Evolutionary conservation across 2,113 vertebrate species (phyloP), one percentile per base, ranked within the genome.

Genomic region (Phoenicopterus ruber): DNA sequence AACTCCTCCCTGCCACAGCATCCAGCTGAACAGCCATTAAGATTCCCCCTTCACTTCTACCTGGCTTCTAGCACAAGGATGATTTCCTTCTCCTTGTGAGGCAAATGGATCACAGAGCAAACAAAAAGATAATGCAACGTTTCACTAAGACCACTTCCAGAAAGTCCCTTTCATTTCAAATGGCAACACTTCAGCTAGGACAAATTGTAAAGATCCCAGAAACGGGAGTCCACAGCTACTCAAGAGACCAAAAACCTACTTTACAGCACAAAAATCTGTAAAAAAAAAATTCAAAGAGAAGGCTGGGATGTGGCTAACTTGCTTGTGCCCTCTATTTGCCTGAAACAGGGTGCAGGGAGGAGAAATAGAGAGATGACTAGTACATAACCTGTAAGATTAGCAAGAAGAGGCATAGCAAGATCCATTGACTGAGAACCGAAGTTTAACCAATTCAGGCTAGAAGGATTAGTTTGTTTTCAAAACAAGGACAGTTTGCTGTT

Each of bases 321-420:
- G 14, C 21, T 50, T 62, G 13, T 17, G 13, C 18, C 9, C 34
- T 80, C 69, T 67, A 28, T 71, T 67, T 79, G 28, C 34, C 74
- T 71, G 47, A 79, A 50, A 62, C 0, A 1, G 7, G 11, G 5
- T 21, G 5, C 6, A 5, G 5, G 32, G 6, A 76, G 12, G 4
- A 71, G 19, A 34, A n/a, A 59, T 14, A 57, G 13, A 54, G 44
- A 32, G 29, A 65, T 17, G 10, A 70, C 15, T 42, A 20, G 22
- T 4, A 47, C 4, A 20, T 8, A 78, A 42, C 10, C 4, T 28
- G 18, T 22, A 34, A 67, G 72, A 36, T 34, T 49, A 67, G 7
- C 18, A 84, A 29, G 31, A 94, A 36, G 28, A 70, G 7, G 17
- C 24, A 52, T 2, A 26, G 57, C 29, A 79, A 82, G 24, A 74